Evolutionary conservation across 92 coral and sea anemone species (phyloP).

Genomic region (Galaxea fascicularis): DNA sequence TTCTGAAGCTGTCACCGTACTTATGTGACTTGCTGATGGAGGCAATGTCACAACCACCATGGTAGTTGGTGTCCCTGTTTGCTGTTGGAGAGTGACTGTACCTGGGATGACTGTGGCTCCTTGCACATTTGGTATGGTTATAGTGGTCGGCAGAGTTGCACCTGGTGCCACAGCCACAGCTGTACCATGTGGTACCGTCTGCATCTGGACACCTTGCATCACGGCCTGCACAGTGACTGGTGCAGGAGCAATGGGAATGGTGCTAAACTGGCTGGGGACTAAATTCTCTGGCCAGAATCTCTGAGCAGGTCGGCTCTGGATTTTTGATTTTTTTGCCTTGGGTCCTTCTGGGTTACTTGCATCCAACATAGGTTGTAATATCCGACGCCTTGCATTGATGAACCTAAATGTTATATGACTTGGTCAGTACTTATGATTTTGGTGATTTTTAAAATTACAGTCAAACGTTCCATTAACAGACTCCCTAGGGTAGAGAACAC

Average conservation of each 20-base stretch:
- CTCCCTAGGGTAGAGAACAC: too few species aligned
- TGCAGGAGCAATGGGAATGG: conserved; percentile 87
- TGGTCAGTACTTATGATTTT: neutral
- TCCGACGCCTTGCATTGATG: conserved; percentile 98
- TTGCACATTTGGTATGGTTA: conserved; percentile 69
- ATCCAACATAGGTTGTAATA: conserved; percentile 98
- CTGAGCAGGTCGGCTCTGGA: conserved; percentile 95
- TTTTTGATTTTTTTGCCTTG: conserved; percentile 93
- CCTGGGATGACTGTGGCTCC: conserved; percentile 75
- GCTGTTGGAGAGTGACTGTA: conserved; percentile 71
- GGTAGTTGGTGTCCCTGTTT: conserved; percentile 65
- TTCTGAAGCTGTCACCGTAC: conserved; percentile 68
- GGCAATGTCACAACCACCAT: conserved; percentile 90
- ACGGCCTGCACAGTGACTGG: conserved; percentile 75
- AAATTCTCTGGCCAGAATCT: conserved; percentile 98
- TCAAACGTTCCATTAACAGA: too few species aligned
- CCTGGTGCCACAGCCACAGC: conserved; percentile 79
- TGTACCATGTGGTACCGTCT: conserved; percentile 71
- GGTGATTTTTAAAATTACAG: neutral
- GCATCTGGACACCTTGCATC: conserved; percentile 83
- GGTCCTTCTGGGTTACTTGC: conserved; percentile 97
- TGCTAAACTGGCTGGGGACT: conserved; percentile 84
- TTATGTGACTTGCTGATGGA: conserved; percentile 81
- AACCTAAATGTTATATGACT: conserved; percentile 66
- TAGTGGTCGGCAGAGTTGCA: conserved; percentile 69